Conservation (phyloP, 2,113 vertebrate species). For the Drymodes brunneopygia region DNA sequence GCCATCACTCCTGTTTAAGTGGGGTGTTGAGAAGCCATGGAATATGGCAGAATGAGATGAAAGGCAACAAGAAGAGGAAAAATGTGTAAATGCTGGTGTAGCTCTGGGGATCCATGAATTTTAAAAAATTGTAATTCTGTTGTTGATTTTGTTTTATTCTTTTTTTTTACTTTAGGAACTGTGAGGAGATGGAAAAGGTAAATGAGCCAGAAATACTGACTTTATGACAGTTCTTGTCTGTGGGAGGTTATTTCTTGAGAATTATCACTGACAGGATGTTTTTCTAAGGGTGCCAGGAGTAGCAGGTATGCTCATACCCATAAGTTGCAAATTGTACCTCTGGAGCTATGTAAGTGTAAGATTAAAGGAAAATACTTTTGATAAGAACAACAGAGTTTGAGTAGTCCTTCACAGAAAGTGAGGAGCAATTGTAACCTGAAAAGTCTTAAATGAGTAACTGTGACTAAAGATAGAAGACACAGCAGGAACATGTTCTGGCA, state of each 20-base stretch:
- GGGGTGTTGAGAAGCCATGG: not conserved
- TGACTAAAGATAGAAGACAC: not conserved
- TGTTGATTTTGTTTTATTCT: not conserved
- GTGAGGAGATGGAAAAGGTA: not conserved
- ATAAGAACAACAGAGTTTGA: not conserved
- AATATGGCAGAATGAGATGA: not conserved
- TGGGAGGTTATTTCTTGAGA: not conserved
- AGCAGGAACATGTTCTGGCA: not conserved
- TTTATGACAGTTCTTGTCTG: not conserved
- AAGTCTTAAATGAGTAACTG: not conserved
- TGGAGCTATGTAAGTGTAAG: not conserved
- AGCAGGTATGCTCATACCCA: not conserved
- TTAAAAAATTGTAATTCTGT: not conserved
- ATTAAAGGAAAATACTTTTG: not conserved
- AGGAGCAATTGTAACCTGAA: not conserved
- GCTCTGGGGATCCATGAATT: not conserved
- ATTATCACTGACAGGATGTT: not conserved
- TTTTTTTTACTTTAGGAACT: not conserved
- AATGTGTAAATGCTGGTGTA: accelerated
- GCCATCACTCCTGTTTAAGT: not conserved
- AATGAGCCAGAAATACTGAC: not conserved
- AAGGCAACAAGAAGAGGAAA: not conserved
- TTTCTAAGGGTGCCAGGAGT: not conserved
- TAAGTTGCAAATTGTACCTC: not conserved
- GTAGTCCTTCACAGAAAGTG: not conserved